Evolutionary conservation across 2,888 invertebrate genomes (phyloP).

Genomic region (Mythimna vitellina): DNA sequence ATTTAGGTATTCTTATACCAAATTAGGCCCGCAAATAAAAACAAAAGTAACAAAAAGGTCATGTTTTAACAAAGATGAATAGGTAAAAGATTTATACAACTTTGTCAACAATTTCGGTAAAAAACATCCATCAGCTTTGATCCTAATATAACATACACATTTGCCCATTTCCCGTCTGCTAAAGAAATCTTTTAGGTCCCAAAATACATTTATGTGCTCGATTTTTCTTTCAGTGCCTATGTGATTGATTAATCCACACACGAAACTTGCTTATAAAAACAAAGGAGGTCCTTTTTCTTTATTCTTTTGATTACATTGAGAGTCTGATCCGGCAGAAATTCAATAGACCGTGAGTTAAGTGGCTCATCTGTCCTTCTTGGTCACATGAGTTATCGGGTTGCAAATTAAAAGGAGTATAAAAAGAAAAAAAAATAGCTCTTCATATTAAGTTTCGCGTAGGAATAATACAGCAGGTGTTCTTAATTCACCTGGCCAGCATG

Average conservation of each 20-base stretch:
- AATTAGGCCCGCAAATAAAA: background rate
- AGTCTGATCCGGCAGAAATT: conserved; percentile 74
- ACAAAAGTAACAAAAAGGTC: background rate
- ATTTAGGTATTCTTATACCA: background rate
- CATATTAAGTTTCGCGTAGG: conserved; percentile 86
- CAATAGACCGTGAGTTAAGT: conserved; percentile 85
- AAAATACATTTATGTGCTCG: conserved; percentile 43
- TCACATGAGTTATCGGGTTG: conserved; percentile 83
- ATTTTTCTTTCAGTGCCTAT: conserved; percentile 61
- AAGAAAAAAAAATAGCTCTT: conserved; percentile 80
- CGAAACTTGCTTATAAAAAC: conserved; percentile 58
- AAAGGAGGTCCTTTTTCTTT: conserved; percentile 70
- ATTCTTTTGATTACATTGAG: conserved; percentile 70
- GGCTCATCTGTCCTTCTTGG: conserved; percentile 84
- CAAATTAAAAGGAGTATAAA: conserved; percentile 71
- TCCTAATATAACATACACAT: conserved; percentile 26
- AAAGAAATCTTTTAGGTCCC: conserved; percentile 30
- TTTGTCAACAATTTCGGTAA: background rate
- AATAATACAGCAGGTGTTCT: conserved; percentile 84
- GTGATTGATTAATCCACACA: conserved; percentile 67
- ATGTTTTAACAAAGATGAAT: background rate
- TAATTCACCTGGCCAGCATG: conserved; percentile 86
- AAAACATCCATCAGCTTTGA: conserved; percentile 27
- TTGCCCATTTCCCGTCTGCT: conserved; percentile 5
- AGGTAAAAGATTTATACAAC: background rate